Conservation (phyloP, 2,797 vertebrate species). For the Bradypodion ventrale region DNA sequence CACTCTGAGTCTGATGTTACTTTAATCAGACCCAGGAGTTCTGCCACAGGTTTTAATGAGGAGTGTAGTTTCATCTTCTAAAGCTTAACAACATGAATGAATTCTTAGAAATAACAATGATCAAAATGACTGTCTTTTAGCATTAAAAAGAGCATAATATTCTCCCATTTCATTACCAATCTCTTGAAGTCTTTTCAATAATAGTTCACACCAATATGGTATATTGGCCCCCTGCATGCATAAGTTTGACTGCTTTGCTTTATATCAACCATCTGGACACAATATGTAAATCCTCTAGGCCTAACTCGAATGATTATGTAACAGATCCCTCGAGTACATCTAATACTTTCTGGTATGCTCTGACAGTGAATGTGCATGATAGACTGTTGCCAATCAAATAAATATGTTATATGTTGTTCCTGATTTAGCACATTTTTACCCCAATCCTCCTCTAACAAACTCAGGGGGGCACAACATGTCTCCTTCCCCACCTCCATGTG, state of each 20-base stretch:
- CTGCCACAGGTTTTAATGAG: constrained; percentile 13
- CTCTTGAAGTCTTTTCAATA: not conserved
- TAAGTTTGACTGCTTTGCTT: too few relatives aligned
- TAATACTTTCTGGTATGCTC: not conserved
- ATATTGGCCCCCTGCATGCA: too few relatives aligned
- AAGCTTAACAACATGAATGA: not conserved
- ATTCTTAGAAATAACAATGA: not conserved
- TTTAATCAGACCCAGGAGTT: constrained; percentile 13
- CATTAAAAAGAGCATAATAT: not conserved
- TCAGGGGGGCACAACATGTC: too few relatives aligned
- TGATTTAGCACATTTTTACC: not conserved
- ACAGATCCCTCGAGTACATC: not conserved
- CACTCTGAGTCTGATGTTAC: not conserved
- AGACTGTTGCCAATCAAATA: not conserved
- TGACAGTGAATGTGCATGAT: not conserved
- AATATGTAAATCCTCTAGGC: not conserved
- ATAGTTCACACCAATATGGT: not conserved
- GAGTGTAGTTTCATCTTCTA: not conserved
- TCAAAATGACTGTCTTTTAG: not conserved
- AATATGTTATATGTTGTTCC: not conserved
- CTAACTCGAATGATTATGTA: too few relatives aligned
- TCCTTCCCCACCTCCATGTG: too few relatives aligned
- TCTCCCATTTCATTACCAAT: not conserved
- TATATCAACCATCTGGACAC: not conserved
- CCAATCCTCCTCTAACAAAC: not conserved